Conservation (phyloP, 2,113 vertebrate species). For the Galemys pyrenaicus region DNA sequence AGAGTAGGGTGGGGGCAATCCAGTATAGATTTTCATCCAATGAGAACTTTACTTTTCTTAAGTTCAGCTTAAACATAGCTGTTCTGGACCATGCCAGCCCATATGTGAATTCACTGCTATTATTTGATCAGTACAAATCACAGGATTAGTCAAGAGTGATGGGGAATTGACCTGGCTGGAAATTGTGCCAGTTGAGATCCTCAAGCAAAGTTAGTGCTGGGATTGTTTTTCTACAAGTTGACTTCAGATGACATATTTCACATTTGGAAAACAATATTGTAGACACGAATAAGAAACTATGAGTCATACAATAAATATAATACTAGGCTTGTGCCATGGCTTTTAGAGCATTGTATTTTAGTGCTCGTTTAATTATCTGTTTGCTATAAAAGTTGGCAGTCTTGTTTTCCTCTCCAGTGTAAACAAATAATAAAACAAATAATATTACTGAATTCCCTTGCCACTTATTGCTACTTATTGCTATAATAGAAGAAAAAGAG, state of each 20-base stretch:
- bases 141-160: not conserved
- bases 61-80: not conserved
- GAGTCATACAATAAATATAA: conserved; percentile 75
- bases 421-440: conserved; percentile 77
- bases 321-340: conserved; percentile 48
- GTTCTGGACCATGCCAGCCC: not conserved
- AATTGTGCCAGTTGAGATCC: not conserved
- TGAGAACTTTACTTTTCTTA: not conserved
- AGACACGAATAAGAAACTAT: conserved; percentile 67
- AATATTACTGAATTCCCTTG: conserved; percentile 64
- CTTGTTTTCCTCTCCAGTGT: conserved; percentile 44
- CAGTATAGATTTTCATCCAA: not conserved
- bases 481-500: conserved; percentile 42
- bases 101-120: not conserved
- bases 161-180: not conserved
- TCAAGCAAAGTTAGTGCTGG: not conserved
- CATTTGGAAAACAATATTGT: conserved; percentile 68
- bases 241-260: conserved; percentile 62
- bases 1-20: not conserved
- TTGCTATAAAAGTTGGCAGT: conserved; percentile 69
- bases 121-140: not conserved
- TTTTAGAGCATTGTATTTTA: conserved; percentile 67
- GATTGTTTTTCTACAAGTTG: not conserved
- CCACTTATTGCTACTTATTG: conserved; percentile 43
- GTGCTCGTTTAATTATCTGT: conserved; percentile 71